phyloP scores from a whole-genome alignment of 64 coral and sea anemone species.

The Platygyra sinensis region DNA sequence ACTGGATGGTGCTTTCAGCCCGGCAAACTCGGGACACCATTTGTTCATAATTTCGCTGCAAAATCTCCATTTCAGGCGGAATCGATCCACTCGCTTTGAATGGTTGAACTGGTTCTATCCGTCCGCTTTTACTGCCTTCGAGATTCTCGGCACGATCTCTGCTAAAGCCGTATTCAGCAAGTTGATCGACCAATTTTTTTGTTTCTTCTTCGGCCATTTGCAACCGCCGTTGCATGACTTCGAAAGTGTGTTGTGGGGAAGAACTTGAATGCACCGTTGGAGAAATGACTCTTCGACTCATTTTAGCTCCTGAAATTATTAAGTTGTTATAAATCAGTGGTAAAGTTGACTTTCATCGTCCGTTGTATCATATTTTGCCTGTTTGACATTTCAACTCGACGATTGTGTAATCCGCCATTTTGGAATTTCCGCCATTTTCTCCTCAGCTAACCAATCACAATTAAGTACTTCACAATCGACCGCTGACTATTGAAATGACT shows the following conservation, averaged over 20 bases:
- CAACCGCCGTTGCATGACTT: slow-evolving; percentile 93
- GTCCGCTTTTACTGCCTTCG: slow-evolving; percentile 16
- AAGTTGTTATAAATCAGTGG: slow-evolving; percentile 1
- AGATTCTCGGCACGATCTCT: slow-evolving; percentile 65
- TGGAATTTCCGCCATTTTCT: slow-evolving; percentile 65
- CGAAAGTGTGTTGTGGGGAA: slow-evolving; percentile 89
- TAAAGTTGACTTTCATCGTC: not conserved
- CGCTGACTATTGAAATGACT: slow-evolving; percentile 6
- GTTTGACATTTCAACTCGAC: slow-evolving; percentile 17
- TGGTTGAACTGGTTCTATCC: slow-evolving; percentile 82
- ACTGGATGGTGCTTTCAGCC: slow-evolving; percentile 93
- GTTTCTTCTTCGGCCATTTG: slow-evolving; percentile 95
- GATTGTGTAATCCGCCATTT: slow-evolving; percentile 79
- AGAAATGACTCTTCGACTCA: slow-evolving; percentile 81
- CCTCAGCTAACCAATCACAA: slow-evolving; percentile 63
- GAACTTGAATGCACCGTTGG: slow-evolving; percentile 57
- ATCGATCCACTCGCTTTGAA: slow-evolving; percentile 64
- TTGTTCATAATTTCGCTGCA: slow-evolving; percentile 92
- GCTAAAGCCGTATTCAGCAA: slow-evolving; percentile 88
- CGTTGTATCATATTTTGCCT: slow-evolving; percentile 40
- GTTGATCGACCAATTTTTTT: slow-evolving; percentile 90
- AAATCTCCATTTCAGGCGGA: slow-evolving; percentile 71
- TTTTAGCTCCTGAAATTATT: not conserved
- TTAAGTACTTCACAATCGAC: not conserved
- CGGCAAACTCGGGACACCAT: slow-evolving; percentile 93